Conservation (phyloP, 2,888 invertebrate genomes). For the Argynnis bischoffii region DNA sequence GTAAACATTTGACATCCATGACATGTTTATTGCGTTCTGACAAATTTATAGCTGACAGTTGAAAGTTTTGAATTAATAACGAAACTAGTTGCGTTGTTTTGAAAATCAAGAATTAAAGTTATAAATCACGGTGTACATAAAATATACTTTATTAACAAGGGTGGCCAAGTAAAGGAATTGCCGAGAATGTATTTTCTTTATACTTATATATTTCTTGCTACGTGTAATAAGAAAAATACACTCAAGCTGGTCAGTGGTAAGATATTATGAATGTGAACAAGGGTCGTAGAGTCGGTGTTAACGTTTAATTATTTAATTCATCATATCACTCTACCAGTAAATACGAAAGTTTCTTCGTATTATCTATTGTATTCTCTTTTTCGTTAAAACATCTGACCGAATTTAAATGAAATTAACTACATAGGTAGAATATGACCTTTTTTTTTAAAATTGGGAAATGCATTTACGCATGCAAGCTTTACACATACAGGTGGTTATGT, state of each 20-base stretch:
- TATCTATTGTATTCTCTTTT: too few species aligned
- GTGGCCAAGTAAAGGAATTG: neutral
- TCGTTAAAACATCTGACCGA: too few species aligned
- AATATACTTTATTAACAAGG: neutral
- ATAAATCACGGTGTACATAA: slow-evolving; percentile 10
- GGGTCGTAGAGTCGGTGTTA: too few species aligned
- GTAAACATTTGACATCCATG: slow-evolving; percentile 18
- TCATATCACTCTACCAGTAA: too few species aligned
- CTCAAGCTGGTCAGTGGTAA: neutral
- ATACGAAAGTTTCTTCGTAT: too few species aligned
- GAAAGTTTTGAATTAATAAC: slow-evolving; percentile 26
- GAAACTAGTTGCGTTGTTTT: slow-evolving; percentile 18
- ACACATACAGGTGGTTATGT: too few species aligned
- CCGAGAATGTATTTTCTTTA: neutral
- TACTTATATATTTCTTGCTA: neutral
- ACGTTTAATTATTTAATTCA: too few species aligned
- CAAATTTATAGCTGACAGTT: slow-evolving; percentile 15
- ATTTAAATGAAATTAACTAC: too few species aligned
- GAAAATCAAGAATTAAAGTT: slow-evolving; percentile 11
- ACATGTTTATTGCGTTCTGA: slow-evolving; percentile 23
- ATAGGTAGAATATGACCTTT: too few species aligned
- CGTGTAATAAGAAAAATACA: neutral
- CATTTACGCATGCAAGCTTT: too few species aligned
- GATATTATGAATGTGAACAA: too few species aligned
- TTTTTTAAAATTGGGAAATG: too few species aligned